A percentile compares a stretch with the other conserved stretches of the same genome.
Evolutionary conservation across 2,797 vertebrate species (phyloP).

Genomic region (Borostomias antarcticus): DNA sequence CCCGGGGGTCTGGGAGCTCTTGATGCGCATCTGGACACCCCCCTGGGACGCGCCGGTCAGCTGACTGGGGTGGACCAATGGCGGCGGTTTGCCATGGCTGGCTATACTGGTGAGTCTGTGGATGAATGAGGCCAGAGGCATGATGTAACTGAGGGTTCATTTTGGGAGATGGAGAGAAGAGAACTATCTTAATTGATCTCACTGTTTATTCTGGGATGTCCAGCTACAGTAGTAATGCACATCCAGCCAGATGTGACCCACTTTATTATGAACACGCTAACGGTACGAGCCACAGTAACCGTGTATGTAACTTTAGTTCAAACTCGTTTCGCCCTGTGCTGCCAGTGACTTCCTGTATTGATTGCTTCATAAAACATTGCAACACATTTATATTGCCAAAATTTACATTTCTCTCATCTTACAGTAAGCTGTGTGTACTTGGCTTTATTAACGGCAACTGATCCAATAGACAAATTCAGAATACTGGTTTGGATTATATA

Average conservation of each 20-base stretch:
- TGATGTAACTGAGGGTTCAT: not conserved
- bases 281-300: not conserved
- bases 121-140: conserved; percentile 4
- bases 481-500: not conserved
- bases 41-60: conserved; percentile 36
- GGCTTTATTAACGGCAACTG: not conserved
- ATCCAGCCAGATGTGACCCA: not conserved
- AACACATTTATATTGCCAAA: too few species aligned
- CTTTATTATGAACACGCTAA: not conserved
- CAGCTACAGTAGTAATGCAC: conserved; percentile 4
- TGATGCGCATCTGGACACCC: conserved; percentile 86
- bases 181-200: not conserved
- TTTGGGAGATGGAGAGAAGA: not conserved
- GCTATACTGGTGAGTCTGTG: conserved; percentile 57
- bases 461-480: not conserved
- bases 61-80: conserved; percentile 65
- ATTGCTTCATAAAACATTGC: conserved; percentile 52
- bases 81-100: conserved; percentile 31
- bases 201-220: conserved; percentile 1
- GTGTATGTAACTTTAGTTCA: not conserved
- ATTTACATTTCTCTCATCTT: not conserved
- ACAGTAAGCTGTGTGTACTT: not conserved
- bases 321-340: conserved; percentile 18
- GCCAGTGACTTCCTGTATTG: conserved; percentile 49
- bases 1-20: conserved; percentile 73